Conservation (phyloP, 2,113 vertebrate species). For the Nestor notabilis region DNA sequence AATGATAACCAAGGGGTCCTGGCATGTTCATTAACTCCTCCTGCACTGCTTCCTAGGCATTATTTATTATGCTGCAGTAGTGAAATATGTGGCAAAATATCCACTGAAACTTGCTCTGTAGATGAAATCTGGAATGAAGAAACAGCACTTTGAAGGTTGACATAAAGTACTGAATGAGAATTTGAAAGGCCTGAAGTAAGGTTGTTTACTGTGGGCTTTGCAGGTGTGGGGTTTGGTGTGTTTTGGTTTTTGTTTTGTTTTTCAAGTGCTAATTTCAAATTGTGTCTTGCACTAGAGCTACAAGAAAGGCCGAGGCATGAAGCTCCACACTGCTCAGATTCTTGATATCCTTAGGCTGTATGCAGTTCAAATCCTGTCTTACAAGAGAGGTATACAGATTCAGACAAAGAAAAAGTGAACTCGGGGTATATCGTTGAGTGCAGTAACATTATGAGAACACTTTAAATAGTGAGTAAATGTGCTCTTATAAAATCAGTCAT, state of each 20-base stretch:
- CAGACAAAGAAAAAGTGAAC: background rate
- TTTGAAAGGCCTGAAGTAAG: background rate
- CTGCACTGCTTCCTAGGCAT: background rate
- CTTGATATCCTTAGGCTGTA: background rate
- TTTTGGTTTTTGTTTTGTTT: background rate
- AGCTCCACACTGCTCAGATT: background rate
- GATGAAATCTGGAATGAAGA: background rate
- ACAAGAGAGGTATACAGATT: background rate
- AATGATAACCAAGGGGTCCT: background rate
- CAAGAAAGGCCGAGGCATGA: background rate
- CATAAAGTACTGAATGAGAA: background rate
- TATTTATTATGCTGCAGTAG: background rate
- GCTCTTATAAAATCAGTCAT: background rate
- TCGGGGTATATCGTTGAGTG: background rate
- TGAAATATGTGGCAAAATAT: background rate
- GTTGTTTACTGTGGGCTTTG: background rate
- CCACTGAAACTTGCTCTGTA: background rate
- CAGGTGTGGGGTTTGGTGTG: fast-evolving
- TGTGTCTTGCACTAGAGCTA: background rate
- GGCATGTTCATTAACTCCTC: background rate
- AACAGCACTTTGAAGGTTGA: background rate
- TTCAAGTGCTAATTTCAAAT: background rate
- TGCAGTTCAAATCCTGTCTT: background rate
- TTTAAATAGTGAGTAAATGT: background rate
- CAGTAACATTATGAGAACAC: background rate